Evolutionary conservation across 2,113 vertebrate species (phyloP), one percentile per base, ranked within the genome.

Genomic region (Speoplatyrhinus poulsoni): DNA sequence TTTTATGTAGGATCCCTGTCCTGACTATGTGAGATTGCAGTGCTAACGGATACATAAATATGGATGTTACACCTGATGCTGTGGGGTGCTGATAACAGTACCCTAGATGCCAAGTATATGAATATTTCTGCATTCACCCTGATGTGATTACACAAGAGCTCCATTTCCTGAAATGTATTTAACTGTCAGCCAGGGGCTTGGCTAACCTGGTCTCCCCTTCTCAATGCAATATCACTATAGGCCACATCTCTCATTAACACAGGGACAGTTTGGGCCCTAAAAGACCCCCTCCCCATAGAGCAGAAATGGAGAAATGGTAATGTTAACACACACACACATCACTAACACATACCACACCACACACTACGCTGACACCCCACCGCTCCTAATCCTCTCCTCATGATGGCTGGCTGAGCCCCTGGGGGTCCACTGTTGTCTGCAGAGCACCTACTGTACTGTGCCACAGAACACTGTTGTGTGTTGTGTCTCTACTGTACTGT

Each of bases 361-460:
- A 69, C 70, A 80, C 87, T 85, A 80, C 78, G 75, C 87, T 82
- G 84, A 89, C 88, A 89, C 72, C 78, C 81, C 71, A 73, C 76
- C 72, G 59, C 79, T 82, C 72, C 57, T 88, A 90, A 89, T 88
- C 88, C 84, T 62, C 75, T 85, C 74, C 76, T 84, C 80, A 85
- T 85, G 80, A 84, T 74, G 80, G 80, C 80, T 83, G 82, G 80
- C 75, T 85, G 77, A 87, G 77, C 86, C 82, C 82, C 75, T 73
- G 12, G 76, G 85, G 75, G 81, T 84, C 75, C 36, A 26, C 69
- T 79, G 62, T 84, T 73, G 82, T 76, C 72, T 71, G 72, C 55
- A 82, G 82, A 72, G 66, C 74, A 67, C 79, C 69, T 81, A 69
- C 49, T 46, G 16, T 9, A 13, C 16, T 41, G 26, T 60, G 48